phyloP scores from a whole-genome alignment of 1,140 invertebrate genomes.

The Idris sp. region DNA sequence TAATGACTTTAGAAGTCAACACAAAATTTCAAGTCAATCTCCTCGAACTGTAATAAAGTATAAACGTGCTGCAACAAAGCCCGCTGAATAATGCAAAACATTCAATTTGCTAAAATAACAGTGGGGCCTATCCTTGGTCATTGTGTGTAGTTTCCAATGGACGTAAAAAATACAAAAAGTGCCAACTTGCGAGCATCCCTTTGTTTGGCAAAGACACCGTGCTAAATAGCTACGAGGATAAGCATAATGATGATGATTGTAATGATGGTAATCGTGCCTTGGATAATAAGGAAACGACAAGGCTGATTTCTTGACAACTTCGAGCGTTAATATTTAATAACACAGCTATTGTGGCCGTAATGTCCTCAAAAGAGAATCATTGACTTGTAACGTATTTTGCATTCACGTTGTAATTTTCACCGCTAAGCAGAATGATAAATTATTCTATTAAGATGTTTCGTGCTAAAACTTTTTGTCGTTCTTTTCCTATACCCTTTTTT shows the following conservation, averaged over 20 bases:
- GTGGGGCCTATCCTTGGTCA: conserved; percentile 40
- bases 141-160: conserved; percentile 42
- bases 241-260: conserved; percentile 67
- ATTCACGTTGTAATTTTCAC: conserved; percentile 27
- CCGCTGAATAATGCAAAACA: conserved; percentile 45
- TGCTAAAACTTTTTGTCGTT: too few relatives aligned
- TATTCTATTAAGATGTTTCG: too few relatives aligned
- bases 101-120: conserved; percentile 51
- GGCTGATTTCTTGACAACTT: conserved; percentile 52
- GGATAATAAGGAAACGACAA: conserved; percentile 57
- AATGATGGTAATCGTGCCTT: conserved; percentile 61
- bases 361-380: conserved; percentile 33
- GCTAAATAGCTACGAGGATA: conserved; percentile 63
- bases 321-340: conserved; percentile 48
- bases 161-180: conserved; percentile 45
- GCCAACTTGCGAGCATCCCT: conserved; percentile 52
- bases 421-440: too few relatives aligned
- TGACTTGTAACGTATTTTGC: conserved; percentile 16
- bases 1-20: too few relatives aligned
- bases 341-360: conserved; percentile 46
- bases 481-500: too few relatives aligned
- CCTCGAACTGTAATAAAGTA: neutral
- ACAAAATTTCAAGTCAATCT: neutral
- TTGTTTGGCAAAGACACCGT: conserved; percentile 55
- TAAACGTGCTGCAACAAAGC: conserved; percentile 26